Base-by-base conservation (phyloP, 2,113 vertebrate species). In the Ictidomys tridecemlineatus region DNA sequence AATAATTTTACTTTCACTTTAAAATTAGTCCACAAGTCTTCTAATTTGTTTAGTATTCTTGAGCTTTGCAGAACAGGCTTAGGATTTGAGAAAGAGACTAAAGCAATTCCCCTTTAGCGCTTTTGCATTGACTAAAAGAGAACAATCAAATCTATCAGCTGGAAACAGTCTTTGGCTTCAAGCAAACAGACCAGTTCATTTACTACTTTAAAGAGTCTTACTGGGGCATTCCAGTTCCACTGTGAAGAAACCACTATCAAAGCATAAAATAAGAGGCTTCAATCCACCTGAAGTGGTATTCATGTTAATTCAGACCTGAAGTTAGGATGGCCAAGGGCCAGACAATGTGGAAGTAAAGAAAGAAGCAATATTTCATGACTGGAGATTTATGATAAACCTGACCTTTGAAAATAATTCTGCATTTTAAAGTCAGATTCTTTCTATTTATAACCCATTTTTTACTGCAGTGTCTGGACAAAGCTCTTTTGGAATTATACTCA, bases 91-190 rank as follows among this genome's bases (percentile, higher is more conserved):
- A 89, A 94, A 30, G 3, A 96, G n/a, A 89, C 53, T 58, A 56
- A 0, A 67, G 86, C 32, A 78, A 93, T 89, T 89, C 51, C 20
- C 73, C 88, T 78, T 91, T 22, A 72, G 53, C 74, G 74, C 9
- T 93, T 96, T 85, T 86, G 17, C 76, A 91, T 67, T 96, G 88
- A 93, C 95, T 95, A 58, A 93, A 88, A 92, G 20, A 82, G 28
- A 91, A 58, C 83, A 93, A 93, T 94, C 86, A 96, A 92, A 97
- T 84, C 96, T 96, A 97, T 95, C 91, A 97, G 78, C 91, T 96
- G 93, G 89, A 95, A 97, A 97, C 91, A 96, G 89, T 89, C 26
- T 61, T 94, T 93, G 74, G 37, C 85, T 90, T 93, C 74, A 80
- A 69, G 78, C 69, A n/a, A 98, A 97, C 20, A 80, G 65, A 91